Base-by-base conservation (phyloP, 2,888 invertebrate species). In the Metacarcinus magister region DNA sequence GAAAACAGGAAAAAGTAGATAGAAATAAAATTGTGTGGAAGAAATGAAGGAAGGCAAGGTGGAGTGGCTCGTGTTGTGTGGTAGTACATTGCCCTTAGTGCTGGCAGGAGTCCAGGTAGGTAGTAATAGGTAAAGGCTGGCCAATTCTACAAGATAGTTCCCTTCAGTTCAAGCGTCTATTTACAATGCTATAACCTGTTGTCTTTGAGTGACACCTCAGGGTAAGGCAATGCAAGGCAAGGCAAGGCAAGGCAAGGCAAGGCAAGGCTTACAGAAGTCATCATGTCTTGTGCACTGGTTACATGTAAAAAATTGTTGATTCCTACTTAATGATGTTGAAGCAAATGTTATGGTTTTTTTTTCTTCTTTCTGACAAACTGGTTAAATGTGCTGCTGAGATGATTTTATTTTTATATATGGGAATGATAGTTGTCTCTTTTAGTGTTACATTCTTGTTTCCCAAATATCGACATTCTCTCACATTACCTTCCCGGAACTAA, bases 401-500 rank as follows among this genome's bases (percentile, higher is more conserved):
- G 48, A 67, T 67, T 67, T 67, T 67, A 5, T 67, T 48, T 48
- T 48, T 48, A 10, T 23, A 19, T 67, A 13, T 39, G 60, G 60
- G 19, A 67, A 67, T 67, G 60, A 67, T 4, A 67, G 23, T 23
- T 67, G 13, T 4, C 13, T 67, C 23, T 67, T 67, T 23, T 19
- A 67, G 4, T 67, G n/a, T n/a, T n/a, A 67, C 7, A n/a, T 19
- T 67, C n/a, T n/a, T 67, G n/a, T 23, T 67, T 67, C 7, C n/a
- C 3, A 67, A n/a, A 67, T 67, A 67, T 67, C 67, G 23, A 67
- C 67, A 5, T 67, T 7, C 67, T 67, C n/a, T 67, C n/a, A 0
- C n/a, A n/a, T n/a, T 67, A 67, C n/a, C n/a, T 67, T 67, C n/a
- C 67, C 67, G n/a, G 67, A 67, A n/a, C n/a, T 82, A 10, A 82